Percentiles rank a stretch among this genome's conserved stretches.
phyloP scores from a whole-genome alignment of 2,797 vertebrate species.

The Myotis pilosus region DNA sequence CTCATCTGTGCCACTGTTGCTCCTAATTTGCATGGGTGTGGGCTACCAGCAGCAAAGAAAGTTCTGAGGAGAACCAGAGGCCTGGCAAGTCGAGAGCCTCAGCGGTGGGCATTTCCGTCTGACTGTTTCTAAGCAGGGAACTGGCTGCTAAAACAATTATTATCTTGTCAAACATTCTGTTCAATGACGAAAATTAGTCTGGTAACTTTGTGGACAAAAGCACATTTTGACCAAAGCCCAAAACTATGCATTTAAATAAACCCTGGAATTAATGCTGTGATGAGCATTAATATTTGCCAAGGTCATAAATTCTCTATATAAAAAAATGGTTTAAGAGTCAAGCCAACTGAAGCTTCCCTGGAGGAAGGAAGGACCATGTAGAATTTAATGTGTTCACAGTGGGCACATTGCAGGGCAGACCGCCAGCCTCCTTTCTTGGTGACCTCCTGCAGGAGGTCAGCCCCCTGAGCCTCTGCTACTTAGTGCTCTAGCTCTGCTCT shows the following conservation, averaged over 20 bases:
- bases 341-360: constrained; percentile 1
- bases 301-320: constrained; percentile 52
- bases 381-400: constrained; percentile 36
- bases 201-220: constrained; percentile 70
- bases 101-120: constrained; percentile 50
- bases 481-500: not conserved
- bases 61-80: not conserved
- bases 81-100: not conserved
- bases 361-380: not conserved
- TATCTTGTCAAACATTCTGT: constrained; percentile 71
- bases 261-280: constrained; percentile 55
- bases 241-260: constrained; percentile 63
- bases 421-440: not conserved
- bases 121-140: not conserved
- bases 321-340: not conserved
- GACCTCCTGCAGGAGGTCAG: not conserved
- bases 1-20: not conserved
- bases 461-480: not conserved
- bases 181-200: constrained; percentile 64
- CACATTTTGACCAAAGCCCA: constrained; percentile 52
- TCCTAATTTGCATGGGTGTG: not conserved
- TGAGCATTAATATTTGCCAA: constrained; percentile 72
- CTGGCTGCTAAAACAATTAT: constrained; percentile 59
- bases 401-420: not conserved
- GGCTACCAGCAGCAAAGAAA: not conserved